Evolutionary conservation across 37 sponge, comb jelly and placozoan species (phyloP).

Genomic region (Spongia lamella): DNA sequence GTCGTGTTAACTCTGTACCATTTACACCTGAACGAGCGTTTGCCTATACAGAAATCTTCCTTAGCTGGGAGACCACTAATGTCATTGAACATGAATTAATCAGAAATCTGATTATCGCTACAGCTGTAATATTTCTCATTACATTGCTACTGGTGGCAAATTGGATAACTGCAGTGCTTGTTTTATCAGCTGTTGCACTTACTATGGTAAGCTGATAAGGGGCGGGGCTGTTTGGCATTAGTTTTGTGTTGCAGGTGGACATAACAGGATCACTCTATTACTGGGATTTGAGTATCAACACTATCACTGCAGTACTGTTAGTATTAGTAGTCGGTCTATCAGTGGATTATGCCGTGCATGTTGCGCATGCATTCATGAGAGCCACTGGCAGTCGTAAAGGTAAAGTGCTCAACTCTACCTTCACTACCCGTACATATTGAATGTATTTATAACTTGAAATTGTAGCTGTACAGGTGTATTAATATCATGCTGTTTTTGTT

Average conservation of each 20-base stretch:
- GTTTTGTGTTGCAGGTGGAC: conserved; percentile 32
- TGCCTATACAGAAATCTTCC: conserved; percentile 2
- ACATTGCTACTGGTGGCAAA: conserved; percentile 39
- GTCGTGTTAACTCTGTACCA: conserved; percentile 2
- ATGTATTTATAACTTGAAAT: conserved; percentile 27
- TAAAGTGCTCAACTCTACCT: neutral
- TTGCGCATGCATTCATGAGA: conserved; percentile 45
- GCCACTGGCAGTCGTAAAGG: conserved; percentile 12
- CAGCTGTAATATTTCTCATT: conserved; percentile 23
- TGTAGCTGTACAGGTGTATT: conserved; percentile 4
- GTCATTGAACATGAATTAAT: conserved; percentile 34
- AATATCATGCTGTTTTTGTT: neutral
- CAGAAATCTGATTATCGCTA: conserved; percentile 28
- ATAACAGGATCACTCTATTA: conserved; percentile 25
- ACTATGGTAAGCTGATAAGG: conserved; percentile 32
- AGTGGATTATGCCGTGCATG: conserved; percentile 45
- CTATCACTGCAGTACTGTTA: conserved; percentile 26
- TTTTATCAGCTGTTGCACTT: conserved; percentile 12
- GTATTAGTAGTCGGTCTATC: conserved; percentile 35
- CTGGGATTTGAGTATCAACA: conserved; percentile 41
- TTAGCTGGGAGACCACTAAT: conserved; percentile 22
- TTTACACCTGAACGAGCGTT: conserved; percentile 13
- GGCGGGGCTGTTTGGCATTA: neutral
- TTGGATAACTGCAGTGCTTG: conserved; percentile 14
- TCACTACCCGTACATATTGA: conserved; percentile 1